Base-by-base conservation (phyloP, 2,113 vertebrate genomes). In the Boulengerochromis microlepis region DNA sequence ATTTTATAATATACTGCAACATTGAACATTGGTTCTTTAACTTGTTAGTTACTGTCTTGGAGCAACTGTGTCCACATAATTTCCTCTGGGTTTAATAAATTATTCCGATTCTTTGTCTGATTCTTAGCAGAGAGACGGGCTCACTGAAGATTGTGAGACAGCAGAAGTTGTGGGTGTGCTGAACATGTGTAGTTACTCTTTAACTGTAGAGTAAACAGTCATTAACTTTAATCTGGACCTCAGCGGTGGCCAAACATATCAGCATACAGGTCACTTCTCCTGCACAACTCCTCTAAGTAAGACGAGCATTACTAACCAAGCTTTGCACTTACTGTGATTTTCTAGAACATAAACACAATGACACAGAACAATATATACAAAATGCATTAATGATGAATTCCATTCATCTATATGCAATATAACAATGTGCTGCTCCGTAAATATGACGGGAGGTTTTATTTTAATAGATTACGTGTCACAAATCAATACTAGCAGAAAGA, bases 141-240 rank as follows among this genome's bases (percentile, higher is more conserved):
- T 45, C 50, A 26, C 26, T 29, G 29, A 12, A 81, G 53, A 52
- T 35, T 33, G 83, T n/a, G 9, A 3, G 7, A 69, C 42, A 61
- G 29, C 5, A 29, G 13, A 87, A 35, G 86, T 59, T 78, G 53
- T 86, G 74, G 40, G 86, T 9, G 81, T 47, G 22, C 10, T 69
- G n/a, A 61, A 69, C 54, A 26, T 61, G 56, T 61, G 81, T 7
- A 5, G 91, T 94, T 92, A 94, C 86, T 90, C 69, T 94, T 94
- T 94, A 93, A 91, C 93, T 66, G 38, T 1, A 74, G 66, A 88
- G 88, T 59, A 91, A 95, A 95, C 90, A 95, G 61, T 10, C 61
- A 2, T 83, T 29, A 19, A 54, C 82, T 83, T 31, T 82, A 35
- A 71, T 53, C 31, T 4, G 50, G 33, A 69, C 40, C 54, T 78